A percentile compares a stretch with the other conserved stretches of the same genome.
phyloP scores from a whole-genome alignment of 2,113 vertebrate species.

The Enhydra lutris region DNA sequence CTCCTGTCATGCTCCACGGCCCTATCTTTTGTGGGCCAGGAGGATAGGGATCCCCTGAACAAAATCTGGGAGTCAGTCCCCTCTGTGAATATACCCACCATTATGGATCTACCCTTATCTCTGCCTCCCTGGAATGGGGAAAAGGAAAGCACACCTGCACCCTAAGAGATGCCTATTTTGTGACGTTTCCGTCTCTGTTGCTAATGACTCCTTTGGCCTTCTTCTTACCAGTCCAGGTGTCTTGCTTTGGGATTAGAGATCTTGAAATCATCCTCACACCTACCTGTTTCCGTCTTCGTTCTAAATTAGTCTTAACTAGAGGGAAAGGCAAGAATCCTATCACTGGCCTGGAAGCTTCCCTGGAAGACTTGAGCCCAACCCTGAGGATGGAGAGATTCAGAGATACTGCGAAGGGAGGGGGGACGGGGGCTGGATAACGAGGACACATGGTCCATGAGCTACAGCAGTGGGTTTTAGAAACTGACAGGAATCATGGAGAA shows the following conservation, averaged over 20 bases:
- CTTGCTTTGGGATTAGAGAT: not conserved
- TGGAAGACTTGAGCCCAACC: not conserved
- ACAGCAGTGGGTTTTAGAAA: not conserved
- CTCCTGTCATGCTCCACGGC: not conserved
- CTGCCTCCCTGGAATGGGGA: not conserved
- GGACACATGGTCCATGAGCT: not conserved
- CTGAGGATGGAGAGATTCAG: not conserved
- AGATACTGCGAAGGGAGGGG: accelerated
- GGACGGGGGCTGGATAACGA: not conserved
- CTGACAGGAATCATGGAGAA: not conserved
- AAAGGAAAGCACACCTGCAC: not conserved
- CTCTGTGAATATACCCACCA: not conserved
- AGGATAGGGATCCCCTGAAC: not conserved
- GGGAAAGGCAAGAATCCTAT: not conserved
- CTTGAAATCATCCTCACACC: not conserved
- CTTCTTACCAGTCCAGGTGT: not conserved
- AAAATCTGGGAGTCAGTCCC: not conserved
- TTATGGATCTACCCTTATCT: not conserved
- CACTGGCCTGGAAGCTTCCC: not conserved
- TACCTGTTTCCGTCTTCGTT: not conserved
- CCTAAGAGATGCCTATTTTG: accelerated
- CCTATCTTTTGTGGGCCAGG: not conserved
- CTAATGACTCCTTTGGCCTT: not conserved
- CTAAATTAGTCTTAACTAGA: not conserved
- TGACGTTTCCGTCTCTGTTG: accelerated